Base-by-base conservation (phyloP, 2,888 invertebrate genomes). In the Ecdyonurus torrentis region DNA sequence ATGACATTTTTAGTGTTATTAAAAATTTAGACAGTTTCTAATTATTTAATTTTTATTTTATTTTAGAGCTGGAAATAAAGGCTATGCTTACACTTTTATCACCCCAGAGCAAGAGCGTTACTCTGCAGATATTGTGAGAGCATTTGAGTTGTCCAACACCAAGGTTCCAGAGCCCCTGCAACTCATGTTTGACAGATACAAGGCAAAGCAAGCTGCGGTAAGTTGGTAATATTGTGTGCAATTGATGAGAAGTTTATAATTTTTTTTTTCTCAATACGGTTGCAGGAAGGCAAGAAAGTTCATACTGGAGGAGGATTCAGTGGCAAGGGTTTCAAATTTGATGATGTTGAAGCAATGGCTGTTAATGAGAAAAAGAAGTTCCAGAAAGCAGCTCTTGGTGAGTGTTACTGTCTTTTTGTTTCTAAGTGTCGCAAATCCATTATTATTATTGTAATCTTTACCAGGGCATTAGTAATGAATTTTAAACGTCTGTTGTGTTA, bases 251-350 rank as follows among this genome's bases (percentile, higher is more conserved):
- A 25, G 15, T 7, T 10, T 60, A 60, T 1, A n/a, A 2, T 59
- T 25, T 2, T 15, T 60, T 2, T 25, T 60, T 5, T 37, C 3
- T 19, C 7, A 53, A 63, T 58, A 25, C 52, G 62, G 61, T 67
- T 69, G 20, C 67, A 76, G 77, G 76, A 76, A 70, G 78, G 92
- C 7, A 93, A 93, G 75, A 91, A 89, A 70, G 91, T 92, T 2
- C 92, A 92, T 69, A 85, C 88, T 0, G 93, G 91, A 0, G 97
- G 97, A 25, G 94, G 95, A 7, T 96, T 94, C 71, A 91, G 91
- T 69, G 96, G 96, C 1, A 94, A 95, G 79, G 89, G 96, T 18
- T 99, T 96, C 76, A 98, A 98, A 74, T 98, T 98, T 75, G 98
- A 99, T 74, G 98, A 98, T 73, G 91, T 91, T 1, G 99, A 99